Evolutionary conservation across 2,888 invertebrate genomes (phyloP), one percentile per base, ranked within the genome.

Genomic region (Heliconius charithonia): DNA sequence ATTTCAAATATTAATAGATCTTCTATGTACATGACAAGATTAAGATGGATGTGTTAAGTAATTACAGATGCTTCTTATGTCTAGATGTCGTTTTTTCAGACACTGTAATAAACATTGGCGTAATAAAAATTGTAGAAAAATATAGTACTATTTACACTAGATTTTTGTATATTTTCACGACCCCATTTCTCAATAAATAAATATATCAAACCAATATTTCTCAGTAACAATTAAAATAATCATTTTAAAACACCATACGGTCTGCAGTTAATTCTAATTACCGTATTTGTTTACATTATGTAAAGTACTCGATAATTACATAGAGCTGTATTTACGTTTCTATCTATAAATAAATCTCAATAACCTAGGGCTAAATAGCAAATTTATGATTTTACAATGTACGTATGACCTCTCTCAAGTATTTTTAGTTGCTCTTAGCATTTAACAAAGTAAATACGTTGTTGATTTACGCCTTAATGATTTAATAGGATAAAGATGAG

Each of bases 1-100:
- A 81, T 81, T 78, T 77, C 75, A 77, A 65, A 78, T 75, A 81
- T 73, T 77, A 73, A 56, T 73, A 73, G 66, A 77, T 77, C 56
- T 71, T 51, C 51, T 19, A 51, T n/a, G n/a, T 51, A 22, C 51
- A 45, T 72, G 72, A 66, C 77, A 59, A 37, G 77, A 73, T 73
- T 63, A 73, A 77, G 73, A 73, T 77, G 72, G 66, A 62, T 63
- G 70, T 70, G 69, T 62, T 10, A 25, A 77, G 56, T 77, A 66
- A 77, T 66, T 65, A 73, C 59, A 77, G 37, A 32, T 37, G 59
- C 59, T 63, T 63, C 45, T 65, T 74, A 62, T 29, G 29, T 63
- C 63, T 63, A 65, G 62, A 22, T 74, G 27, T 41, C 19, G 25
- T 74, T 41, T 62, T 63, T 25, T 4, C 13, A 72, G 29, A 51